Evolutionary conservation across 2,888 invertebrate genomes (phyloP).

Genomic region (Aspidiotus destructor): DNA sequence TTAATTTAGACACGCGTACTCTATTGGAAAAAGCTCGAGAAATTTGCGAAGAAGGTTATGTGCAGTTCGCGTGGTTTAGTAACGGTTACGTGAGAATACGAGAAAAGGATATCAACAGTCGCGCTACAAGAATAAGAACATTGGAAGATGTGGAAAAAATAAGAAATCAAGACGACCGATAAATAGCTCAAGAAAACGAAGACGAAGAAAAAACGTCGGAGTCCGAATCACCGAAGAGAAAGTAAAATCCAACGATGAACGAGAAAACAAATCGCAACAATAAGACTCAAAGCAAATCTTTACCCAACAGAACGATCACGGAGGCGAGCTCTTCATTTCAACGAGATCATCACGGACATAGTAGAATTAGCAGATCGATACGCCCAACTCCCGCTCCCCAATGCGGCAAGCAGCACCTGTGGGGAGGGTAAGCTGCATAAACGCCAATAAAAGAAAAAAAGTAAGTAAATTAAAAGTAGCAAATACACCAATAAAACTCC

Average conservation of each 20-base stretch:
- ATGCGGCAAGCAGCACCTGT: not conserved
- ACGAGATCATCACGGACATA: not conserved
- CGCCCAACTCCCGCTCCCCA: not conserved
- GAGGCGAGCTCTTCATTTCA: not conserved
- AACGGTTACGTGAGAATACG: too few species aligned
- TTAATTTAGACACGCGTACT: not conserved
- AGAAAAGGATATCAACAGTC: too few species aligned
- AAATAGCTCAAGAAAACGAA: not conserved
- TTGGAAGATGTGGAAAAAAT: not conserved
- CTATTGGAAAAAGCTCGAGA: not conserved
- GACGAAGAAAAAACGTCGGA: not conserved
- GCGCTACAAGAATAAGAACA: too few species aligned
- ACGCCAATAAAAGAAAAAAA: too few species aligned
- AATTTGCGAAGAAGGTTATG: not conserved
- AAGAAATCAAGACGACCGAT: not conserved
- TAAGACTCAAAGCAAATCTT: too few species aligned
- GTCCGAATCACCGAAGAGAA: not conserved
- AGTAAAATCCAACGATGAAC: too few species aligned
- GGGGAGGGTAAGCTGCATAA: slow-evolving; percentile 1
- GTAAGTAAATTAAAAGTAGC: too few species aligned
- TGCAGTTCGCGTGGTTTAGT: not conserved
- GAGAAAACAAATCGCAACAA: not conserved
- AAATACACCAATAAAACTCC: too few species aligned
- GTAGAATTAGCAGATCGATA: not conserved
- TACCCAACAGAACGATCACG: too few species aligned